Evolutionary conservation across 37 sponge, comb jelly and placozoan species (phyloP).

Genomic region (Beroe forskalii): DNA sequence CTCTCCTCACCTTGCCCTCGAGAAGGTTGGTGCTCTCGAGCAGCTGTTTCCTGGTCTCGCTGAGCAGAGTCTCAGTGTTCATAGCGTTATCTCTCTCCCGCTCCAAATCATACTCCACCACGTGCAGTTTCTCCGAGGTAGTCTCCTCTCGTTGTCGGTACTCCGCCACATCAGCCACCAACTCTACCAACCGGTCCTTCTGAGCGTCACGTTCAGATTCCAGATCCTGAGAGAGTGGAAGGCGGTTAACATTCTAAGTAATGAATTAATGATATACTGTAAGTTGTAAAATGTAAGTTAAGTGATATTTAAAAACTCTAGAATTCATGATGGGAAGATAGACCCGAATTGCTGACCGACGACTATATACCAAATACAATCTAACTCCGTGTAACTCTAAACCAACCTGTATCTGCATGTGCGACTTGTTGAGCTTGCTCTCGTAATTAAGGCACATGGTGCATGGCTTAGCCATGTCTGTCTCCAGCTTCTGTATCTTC

Average conservation of each 20-base stretch:
- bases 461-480: constrained; percentile 20
- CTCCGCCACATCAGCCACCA: not conserved
- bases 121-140: constrained; percentile 7
- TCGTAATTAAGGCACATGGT: constrained; percentile 57
- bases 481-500: constrained; percentile 27
- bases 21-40: not conserved
- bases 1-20: constrained; percentile 12
- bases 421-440: not conserved
- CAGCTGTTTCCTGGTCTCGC: not conserved
- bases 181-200: not conserved
- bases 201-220: constrained; percentile 11
- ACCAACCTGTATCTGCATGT: not conserved
- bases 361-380: too few relatives aligned
- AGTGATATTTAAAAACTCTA: too few relatives aligned
- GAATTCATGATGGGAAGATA: too few relatives aligned
- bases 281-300: too few relatives aligned
- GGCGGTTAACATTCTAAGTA: too few relatives aligned
- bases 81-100: constrained; percentile 48
- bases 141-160: not conserved
- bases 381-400: not conserved
- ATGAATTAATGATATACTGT: too few relatives aligned
- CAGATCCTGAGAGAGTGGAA: not conserved
- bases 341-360: too few relatives aligned
- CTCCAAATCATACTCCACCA: constrained; percentile 37
- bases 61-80: constrained; percentile 38